Base-by-base conservation (phyloP, 2,888 invertebrate genomes). In the Beris morrisii region DNA sequence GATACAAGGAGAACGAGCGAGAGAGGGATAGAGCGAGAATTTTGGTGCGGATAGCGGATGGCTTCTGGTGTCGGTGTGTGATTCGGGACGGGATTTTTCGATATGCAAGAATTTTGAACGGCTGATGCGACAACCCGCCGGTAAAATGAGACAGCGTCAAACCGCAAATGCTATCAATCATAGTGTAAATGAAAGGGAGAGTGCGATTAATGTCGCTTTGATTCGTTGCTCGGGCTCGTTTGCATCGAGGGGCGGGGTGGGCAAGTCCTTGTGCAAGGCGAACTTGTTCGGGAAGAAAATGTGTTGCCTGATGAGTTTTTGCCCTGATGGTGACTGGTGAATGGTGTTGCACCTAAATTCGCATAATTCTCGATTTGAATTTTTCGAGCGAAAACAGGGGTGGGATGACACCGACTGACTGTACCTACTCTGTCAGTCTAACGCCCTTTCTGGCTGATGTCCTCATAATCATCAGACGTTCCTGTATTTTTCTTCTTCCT, bases 161-260 rank as follows among this genome's bases (percentile, higher is more conserved):
- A 67, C 67, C 69, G 61, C 67, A 68, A 68, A 53, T 56, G 63
- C 64, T 69, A 73, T 73, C 72, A 73, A 73, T 73, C 71, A 73
- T 71, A 66, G 68, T 69, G 71, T 64, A 71, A 70, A 70, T 64
- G 72, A 73, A 73, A 73, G 72, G 72, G 73, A 73, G 73, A 73
- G 73, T 72, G 73, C 72, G 70, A 72, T 71, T 69, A 63, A 71
- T 72, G 71, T 70, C 69, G 69, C 68, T 71, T 72, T 72, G 72
- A 72, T 72, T 72, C 72, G 72, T 65, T 71, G 44, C 44, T 58
- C 32, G 31, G 15, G 15, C 6, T 48, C 22, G 22, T 22, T 11
- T 45, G 28, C 31, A 12, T 15, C 9, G 38, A 9, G 38, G 38
- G 38, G 38, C 38, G 38, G 38, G 38, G 38, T 38, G 38, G 38